Conservation (phyloP, 2,888 invertebrate genomes). For the Cacoxenus indagator region DNA sequence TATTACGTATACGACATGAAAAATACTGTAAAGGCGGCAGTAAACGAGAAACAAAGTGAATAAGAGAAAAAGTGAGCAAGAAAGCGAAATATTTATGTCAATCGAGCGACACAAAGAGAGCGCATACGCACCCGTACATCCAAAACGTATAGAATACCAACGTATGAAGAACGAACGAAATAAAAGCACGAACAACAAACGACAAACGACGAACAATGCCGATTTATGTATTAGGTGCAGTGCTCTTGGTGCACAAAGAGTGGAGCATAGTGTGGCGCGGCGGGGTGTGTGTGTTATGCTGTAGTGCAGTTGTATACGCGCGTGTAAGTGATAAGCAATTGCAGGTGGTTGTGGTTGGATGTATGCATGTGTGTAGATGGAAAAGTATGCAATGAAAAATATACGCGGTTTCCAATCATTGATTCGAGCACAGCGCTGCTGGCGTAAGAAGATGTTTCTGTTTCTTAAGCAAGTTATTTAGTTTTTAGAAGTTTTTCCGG, state of each 20-base stretch:
- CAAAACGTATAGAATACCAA: slow-evolving; percentile 39
- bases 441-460: not conserved
- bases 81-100: too few species aligned
- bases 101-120: too few species aligned
- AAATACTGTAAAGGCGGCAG: not conserved
- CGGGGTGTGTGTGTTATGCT: not conserved
- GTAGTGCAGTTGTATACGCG: not conserved
- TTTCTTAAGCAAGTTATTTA: not conserved
- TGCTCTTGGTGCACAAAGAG: not conserved
- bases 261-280: not conserved
- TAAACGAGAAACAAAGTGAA: slow-evolving; percentile 38
- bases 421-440: too few species aligned
- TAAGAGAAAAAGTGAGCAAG: not conserved
- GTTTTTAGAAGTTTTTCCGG: not conserved
- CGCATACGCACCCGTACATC: too few species aligned
- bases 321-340: too few species aligned
- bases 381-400: not conserved
- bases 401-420: not conserved
- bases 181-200: slow-evolving; percentile 26
- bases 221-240: not conserved
- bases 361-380: slow-evolving; percentile 18
- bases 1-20: not conserved
- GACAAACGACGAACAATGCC: slow-evolving; percentile 41
- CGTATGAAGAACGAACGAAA: not conserved
- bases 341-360: slow-evolving; percentile 22